phyloP scores from a whole-genome alignment of 2,888 invertebrate species.

The Dryococelus australis region DNA sequence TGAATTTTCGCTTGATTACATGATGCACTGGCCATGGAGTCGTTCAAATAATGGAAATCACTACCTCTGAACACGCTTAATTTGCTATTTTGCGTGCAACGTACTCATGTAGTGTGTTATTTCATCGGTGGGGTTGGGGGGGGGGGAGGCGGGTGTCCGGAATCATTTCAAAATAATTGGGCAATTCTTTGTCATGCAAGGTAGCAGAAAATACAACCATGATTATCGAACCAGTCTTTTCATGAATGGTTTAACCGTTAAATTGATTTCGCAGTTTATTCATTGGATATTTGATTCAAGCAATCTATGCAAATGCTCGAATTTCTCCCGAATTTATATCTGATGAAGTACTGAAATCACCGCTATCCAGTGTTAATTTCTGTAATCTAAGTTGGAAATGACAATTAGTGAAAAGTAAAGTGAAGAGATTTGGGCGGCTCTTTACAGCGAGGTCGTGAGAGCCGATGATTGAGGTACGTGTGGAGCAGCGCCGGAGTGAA shows the following conservation, averaged over 20 bases:
- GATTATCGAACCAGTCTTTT: background rate
- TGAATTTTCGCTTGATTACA: conserved; percentile 8
- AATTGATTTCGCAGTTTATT: background rate
- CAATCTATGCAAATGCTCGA: background rate
- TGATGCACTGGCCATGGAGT: background rate
- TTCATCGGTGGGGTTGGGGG: background rate
- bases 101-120: background rate
- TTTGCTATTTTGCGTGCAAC: background rate
- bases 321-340: too few species aligned
- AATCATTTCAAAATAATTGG: conserved; percentile 8
- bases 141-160: background rate
- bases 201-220: background rate
- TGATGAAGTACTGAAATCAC: too few species aligned
- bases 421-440: too few species aligned
- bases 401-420: too few species aligned
- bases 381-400: too few species aligned
- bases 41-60: background rate
- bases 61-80: background rate
- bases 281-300: background rate
- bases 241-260: background rate
- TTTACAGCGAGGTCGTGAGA: too few species aligned
- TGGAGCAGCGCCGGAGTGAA: too few species aligned
- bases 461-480: too few species aligned
- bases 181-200: background rate
- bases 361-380: too few species aligned